Evolutionary conservation across 2,888 invertebrate genomes (phyloP).

Genomic region (Netelia inedita): DNA sequence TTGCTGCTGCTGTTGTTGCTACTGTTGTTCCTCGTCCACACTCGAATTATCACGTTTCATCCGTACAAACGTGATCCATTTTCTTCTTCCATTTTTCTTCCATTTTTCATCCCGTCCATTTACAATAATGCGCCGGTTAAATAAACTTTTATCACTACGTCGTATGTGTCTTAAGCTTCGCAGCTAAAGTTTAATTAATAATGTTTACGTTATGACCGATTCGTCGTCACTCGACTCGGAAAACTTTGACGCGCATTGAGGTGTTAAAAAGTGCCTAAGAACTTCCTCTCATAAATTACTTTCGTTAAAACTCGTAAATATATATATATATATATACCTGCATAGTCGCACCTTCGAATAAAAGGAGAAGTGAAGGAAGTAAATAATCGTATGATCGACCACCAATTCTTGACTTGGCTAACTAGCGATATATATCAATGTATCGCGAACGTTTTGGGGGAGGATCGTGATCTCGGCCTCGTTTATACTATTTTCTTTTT

Average conservation of each 20-base stretch:
- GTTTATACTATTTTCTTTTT: background rate
- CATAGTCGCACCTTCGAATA: slow-evolving; percentile 58
- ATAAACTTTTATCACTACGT: slow-evolving; percentile 34
- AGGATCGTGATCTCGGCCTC: slow-evolving; percentile 2
- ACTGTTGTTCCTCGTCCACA: slow-evolving; percentile 11
- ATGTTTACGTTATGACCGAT: slow-evolving; percentile 37
- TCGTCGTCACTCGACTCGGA: slow-evolving; percentile 55
- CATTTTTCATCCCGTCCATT: slow-evolving; percentile 49
- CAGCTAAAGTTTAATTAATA: slow-evolving; percentile 24
- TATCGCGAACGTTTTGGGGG: slow-evolving; percentile 6
- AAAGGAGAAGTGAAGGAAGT: slow-evolving; percentile 37
- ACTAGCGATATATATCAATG: slow-evolving; percentile 36
- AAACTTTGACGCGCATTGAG: slow-evolving; percentile 70
- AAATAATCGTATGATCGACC: slow-evolving; percentile 32
- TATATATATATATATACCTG: slow-evolving; percentile 39
- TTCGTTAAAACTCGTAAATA: slow-evolving; percentile 44
- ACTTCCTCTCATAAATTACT: slow-evolving; percentile 60
- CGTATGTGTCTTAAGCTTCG: slow-evolving; percentile 34
- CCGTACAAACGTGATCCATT: slow-evolving; percentile 47
- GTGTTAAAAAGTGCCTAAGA: slow-evolving; percentile 67
- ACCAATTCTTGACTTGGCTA: slow-evolving; percentile 46
- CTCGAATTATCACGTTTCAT: slow-evolving; percentile 50
- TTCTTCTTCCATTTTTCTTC: slow-evolving; percentile 37
- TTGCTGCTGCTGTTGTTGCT: slow-evolving; percentile 27
- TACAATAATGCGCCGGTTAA: slow-evolving; percentile 48